phyloP scores from a whole-genome alignment of 2,888 invertebrate genomes.

The Athrips mouffetella region DNA sequence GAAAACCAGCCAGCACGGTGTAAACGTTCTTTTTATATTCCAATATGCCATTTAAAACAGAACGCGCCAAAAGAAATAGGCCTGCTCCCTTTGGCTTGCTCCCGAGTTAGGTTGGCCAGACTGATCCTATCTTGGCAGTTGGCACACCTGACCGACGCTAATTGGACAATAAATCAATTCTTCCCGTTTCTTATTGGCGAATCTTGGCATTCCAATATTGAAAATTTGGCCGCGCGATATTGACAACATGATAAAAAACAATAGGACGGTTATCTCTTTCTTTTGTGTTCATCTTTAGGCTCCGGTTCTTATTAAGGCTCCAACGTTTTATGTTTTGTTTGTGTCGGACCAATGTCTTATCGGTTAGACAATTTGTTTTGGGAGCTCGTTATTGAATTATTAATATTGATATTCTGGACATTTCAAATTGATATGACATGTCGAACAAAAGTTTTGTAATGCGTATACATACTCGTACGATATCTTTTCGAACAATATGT shows the following conservation, averaged over 20 bases:
- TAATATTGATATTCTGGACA: constrained; percentile 57
- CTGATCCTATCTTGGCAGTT: constrained; percentile 78
- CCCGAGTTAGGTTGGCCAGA: constrained; percentile 73
- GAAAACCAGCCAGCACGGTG: constrained; percentile 66
- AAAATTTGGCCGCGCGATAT: constrained; percentile 78
- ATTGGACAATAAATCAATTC: constrained; percentile 80
- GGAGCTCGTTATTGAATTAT: constrained; percentile 71
- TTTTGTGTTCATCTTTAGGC: constrained; percentile 75
- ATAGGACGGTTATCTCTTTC: constrained; percentile 73
- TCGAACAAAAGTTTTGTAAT: constrained; percentile 27
- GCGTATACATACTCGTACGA: not conserved
- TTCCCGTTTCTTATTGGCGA: constrained; percentile 78
- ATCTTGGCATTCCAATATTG: constrained; percentile 78
- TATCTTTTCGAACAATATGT: constrained; percentile 13
- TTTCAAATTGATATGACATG: constrained; percentile 38
- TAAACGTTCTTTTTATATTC: constrained; percentile 75
- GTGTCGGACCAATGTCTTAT: constrained; percentile 65
- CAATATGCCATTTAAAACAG: constrained; percentile 73
- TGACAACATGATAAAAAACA: constrained; percentile 79
- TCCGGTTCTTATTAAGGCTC: constrained; percentile 73
- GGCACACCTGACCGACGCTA: constrained; percentile 79
- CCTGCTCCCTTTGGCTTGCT: too few species aligned
- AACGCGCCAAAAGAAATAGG: constrained; percentile 73
- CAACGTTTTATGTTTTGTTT: constrained; percentile 69
- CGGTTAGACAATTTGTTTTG: constrained; percentile 75